Evolutionary conservation across 1,140 invertebrate species (phyloP).

Genomic region (Euwallacea similis): DNA sequence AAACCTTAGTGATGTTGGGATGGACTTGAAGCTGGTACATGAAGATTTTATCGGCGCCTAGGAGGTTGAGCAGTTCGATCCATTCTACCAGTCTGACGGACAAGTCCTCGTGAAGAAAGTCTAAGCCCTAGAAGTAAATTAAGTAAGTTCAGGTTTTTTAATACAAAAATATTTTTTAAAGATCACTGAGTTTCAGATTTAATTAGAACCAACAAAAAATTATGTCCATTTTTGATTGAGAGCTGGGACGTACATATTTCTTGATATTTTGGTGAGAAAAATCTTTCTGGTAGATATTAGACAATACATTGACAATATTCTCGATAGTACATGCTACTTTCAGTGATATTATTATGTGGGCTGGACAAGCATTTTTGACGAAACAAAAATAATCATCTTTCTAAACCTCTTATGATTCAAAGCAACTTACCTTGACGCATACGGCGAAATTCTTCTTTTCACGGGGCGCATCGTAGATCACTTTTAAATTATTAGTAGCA

Average conservation of each 20-base stretch:
- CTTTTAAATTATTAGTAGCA: constrained; percentile 82
- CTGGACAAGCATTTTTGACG: no score
- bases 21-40: constrained; percentile 91
- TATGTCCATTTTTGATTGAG: no score
- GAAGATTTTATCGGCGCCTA: constrained; percentile 92
- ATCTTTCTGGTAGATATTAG: no score
- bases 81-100: constrained; percentile 91
- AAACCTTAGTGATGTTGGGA: constrained; percentile 86
- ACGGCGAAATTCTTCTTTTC: constrained; percentile 85
- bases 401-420: no score
- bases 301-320: no score
- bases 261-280: no score
- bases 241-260: no score
- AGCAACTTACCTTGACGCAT: constrained; percentile 69
- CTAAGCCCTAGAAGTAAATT: constrained; percentile 66
- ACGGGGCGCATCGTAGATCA: constrained; percentile 76
- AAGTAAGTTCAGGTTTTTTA: neutral
- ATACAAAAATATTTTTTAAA: neutral
- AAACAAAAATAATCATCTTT: no score
- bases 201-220: no score
- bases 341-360: no score
- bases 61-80: constrained; percentile 83
- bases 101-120: constrained; percentile 89
- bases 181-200: no score
- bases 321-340: no score